Conservation (phyloP, 2,113 vertebrate genomes). For the Syngnathoides biaculeatus region DNA sequence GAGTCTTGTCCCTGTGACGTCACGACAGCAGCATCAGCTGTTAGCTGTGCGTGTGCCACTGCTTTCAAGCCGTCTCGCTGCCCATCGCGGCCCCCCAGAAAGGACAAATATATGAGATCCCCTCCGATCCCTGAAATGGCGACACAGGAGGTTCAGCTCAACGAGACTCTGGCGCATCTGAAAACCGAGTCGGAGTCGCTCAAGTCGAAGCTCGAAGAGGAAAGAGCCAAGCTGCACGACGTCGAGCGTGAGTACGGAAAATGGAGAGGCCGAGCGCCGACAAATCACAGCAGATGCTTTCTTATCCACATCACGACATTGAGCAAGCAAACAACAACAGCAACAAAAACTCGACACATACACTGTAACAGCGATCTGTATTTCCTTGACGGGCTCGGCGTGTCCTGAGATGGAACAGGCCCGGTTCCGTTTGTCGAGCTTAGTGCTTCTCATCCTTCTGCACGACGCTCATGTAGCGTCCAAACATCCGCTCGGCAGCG, state of each 20-base stretch:
- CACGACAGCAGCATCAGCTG: slow-evolving; percentile 74
- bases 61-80: slow-evolving; percentile 55
- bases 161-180: slow-evolving; percentile 86
- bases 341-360: not conserved
- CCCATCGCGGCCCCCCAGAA: slow-evolving; percentile 57
- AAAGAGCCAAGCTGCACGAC: slow-evolving; percentile 96
- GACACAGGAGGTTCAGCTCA: slow-evolving; percentile 89
- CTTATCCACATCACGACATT: not conserved
- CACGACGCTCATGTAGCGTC: slow-evolving; percentile 4
- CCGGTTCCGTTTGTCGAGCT: slow-evolving; percentile 29
- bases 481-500: slow-evolving; percentile 7
- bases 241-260: slow-evolving; percentile 88
- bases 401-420: slow-evolving; percentile 10
- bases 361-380: too few species aligned
- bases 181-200: slow-evolving; percentile 90
- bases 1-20: slow-evolving; percentile 71
- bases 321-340: too few species aligned
- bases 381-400: not conserved
- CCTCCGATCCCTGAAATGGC: slow-evolving; percentile 83
- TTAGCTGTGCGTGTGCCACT: slow-evolving; percentile 38
- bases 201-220: slow-evolving; percentile 94
- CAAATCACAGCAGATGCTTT: slow-evolving; percentile 1
- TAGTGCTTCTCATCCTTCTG: slow-evolving; percentile 22
- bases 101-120: slow-evolving; percentile 71
- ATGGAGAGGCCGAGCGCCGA: slow-evolving; percentile 46